Base-by-base conservation (phyloP, 2,888 invertebrate species). In the Odontomyia ornata region DNA sequence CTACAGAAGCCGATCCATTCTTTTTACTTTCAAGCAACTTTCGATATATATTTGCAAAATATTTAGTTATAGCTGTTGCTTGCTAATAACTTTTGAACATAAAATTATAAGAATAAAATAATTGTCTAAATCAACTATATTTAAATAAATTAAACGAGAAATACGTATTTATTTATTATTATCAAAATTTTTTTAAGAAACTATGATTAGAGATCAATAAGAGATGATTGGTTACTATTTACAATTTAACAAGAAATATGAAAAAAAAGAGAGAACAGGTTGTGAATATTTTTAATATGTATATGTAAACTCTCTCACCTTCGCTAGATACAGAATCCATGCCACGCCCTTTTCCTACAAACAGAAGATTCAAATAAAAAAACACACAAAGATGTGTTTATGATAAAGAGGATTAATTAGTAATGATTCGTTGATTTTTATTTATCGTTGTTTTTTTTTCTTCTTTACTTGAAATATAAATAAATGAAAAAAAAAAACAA, bases 311-410 rank as follows among this genome's bases (percentile, higher is more conserved):
- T 46, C 80, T 84, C 90, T 90, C 90, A 92, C 92, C 91, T 91
- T 92, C 91, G 80, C 91, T 91, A 81, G 91, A 89, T 83, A 91
- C 89, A 83, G 91, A 89, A 88, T 92, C 92, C 85, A 91, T 89
- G 85, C 91, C 89, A 86, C 91, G 89, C 87, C 90, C 90, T 87
- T 91, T 91, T 88, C 91, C 92, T 92, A 89, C 67, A 81, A 83
- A 82, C 82, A 81, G 81, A 83, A 82, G 76, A 83, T 82, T 82
- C 79, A 81, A 81, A 81, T 79, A 69, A 77, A 80, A 79, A 69
- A 79, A 78, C 76, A 79, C 73, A 79, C 78, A 80, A 23, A 79
- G 79, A 81, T 77, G 77, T 80, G 79, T 75, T 79, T 76, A 69
- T 76, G 76, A 76, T 15, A 76, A 28, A 52, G 52, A 52, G 18